These are phyloP conservation scores for Ligdia adustata DNA, from an alignment of 2,888 invertebrate species.

Conservation along the genomic window DNA sequence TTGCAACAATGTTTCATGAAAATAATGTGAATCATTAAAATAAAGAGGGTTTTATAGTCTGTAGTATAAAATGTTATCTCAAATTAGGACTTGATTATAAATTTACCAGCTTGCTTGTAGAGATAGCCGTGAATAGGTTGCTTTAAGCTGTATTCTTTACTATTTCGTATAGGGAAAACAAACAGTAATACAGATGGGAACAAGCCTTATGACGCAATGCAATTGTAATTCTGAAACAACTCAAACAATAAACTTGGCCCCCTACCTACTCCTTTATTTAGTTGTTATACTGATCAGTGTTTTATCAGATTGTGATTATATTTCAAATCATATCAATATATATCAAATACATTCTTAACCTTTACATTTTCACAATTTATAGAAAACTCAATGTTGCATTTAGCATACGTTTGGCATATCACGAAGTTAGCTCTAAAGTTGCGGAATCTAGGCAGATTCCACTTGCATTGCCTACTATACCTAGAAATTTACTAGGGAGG, in stretches of 20 bases:
- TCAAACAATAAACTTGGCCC: too few relatives aligned
- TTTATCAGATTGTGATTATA: too few relatives aligned
- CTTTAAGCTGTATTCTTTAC: too few relatives aligned
- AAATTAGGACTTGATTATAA: slow-evolving; percentile 7
- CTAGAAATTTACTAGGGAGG: slow-evolving; percentile 2
- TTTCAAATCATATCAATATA: too few relatives aligned
- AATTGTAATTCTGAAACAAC: too few relatives aligned
- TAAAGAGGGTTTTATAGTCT: slow-evolving; percentile 8
- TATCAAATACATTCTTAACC: too few relatives aligned
- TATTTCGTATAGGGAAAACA: too few relatives aligned
- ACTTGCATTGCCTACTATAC: slow-evolving; percentile 23
- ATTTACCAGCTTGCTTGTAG: background rate
- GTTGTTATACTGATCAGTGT: too few relatives aligned
- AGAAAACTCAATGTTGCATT: slow-evolving; percentile 23
- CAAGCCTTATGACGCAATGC: too few relatives aligned
- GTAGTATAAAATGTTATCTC: background rate
- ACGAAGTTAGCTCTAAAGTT: slow-evolving; percentile 30
- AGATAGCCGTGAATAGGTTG: background rate
- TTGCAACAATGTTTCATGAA: slow-evolving; percentile 4
- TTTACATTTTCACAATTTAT: slow-evolving; percentile 28
- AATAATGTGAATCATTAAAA: background rate
- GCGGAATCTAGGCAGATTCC: slow-evolving; percentile 34
- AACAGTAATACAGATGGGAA: too few relatives aligned
- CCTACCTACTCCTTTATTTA: too few relatives aligned
- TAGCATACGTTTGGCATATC: slow-evolving; percentile 37